Conservation (phyloP, 1,140 invertebrate genomes). For the Lepidurus packardi region DNA sequence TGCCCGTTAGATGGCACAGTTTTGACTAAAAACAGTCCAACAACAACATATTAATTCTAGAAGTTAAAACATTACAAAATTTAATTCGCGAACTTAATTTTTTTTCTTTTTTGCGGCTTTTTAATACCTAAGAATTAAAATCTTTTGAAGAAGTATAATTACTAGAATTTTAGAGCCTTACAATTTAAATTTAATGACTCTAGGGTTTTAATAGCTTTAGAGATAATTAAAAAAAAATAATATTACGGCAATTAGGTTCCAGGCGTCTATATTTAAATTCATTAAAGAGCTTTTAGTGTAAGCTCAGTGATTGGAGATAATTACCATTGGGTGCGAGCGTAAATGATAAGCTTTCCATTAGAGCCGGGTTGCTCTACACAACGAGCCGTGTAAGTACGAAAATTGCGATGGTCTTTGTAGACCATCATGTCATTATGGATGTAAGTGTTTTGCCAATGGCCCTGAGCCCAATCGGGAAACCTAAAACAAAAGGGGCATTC, state of each 20-base stretch:
- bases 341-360: constrained; percentile 49
- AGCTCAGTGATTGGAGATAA: not conserved
- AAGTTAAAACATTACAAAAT: no score
- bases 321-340: constrained; percentile 52
- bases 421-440: constrained; percentile 57
- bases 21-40: no score
- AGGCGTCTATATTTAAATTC: no score
- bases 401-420: constrained; percentile 58
- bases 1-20: no score
- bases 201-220: not conserved
- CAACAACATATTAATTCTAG: no score
- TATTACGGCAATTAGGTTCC: not conserved
- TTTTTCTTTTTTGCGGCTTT: no score
- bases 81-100: no score
- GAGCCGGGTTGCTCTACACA: constrained; percentile 50
- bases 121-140: no score
- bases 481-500: constrained; percentile 41
- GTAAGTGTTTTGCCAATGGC: constrained; percentile 57
- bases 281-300: no score
- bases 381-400: constrained; percentile 58
- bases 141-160: no score
- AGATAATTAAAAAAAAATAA: not conserved
- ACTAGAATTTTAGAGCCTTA: no score
- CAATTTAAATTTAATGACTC: no score
- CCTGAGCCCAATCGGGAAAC: constrained; percentile 61